Evolutionary conservation across 1,140 invertebrate species (phyloP).

Genomic region (Microplitis demolitor): DNA sequence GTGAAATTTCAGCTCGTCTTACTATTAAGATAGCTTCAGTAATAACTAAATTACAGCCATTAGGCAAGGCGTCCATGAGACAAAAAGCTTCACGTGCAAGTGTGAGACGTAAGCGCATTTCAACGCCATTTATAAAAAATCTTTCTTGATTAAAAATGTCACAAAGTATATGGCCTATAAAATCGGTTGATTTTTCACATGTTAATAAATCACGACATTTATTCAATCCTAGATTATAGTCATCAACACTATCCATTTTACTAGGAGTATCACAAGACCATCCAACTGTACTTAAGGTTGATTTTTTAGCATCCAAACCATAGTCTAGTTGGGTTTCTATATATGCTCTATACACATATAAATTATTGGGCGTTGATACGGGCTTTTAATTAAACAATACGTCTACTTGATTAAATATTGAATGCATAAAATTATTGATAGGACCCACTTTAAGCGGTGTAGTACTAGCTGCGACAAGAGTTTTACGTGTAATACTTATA

Average conservation of each 20-base stretch:
- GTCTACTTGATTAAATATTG: slow-evolving; percentile 49
- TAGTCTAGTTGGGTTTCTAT: slow-evolving; percentile 43
- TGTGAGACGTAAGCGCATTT: slow-evolving; percentile 47
- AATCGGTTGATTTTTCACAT: slow-evolving; percentile 5
- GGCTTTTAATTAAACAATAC: slow-evolving; percentile 52
- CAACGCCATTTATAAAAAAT: slow-evolving; percentile 52
- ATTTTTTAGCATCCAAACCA: slow-evolving; percentile 22
- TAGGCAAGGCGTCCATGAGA: slow-evolving; percentile 36
- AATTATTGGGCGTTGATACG: slow-evolving; percentile 47
- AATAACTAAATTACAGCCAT: neutral
- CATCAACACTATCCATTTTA: neutral
- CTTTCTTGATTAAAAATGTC: slow-evolving; percentile 50
- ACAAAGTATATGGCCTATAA: slow-evolving; percentile 26
- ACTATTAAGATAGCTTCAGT: slow-evolving; percentile 30
- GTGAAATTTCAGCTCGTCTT: slow-evolving; percentile 44
- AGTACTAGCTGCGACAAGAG: no score
- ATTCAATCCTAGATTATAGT: neutral
- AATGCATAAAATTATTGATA: slow-evolving; percentile 52
- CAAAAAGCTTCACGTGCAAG: slow-evolving; percentile 47
- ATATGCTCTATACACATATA: slow-evolving; percentile 53
- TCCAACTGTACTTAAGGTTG: slow-evolving; percentile 1
- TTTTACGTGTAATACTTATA: slow-evolving; percentile 33
- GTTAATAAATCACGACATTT: neutral
- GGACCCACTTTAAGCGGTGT: neutral
- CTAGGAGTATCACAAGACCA: neutral